Evolutionary conservation across 30 jellyfish, hydroid and myxozoan species (phyloP).

Genomic region (Turritopsis dohrnii): DNA sequence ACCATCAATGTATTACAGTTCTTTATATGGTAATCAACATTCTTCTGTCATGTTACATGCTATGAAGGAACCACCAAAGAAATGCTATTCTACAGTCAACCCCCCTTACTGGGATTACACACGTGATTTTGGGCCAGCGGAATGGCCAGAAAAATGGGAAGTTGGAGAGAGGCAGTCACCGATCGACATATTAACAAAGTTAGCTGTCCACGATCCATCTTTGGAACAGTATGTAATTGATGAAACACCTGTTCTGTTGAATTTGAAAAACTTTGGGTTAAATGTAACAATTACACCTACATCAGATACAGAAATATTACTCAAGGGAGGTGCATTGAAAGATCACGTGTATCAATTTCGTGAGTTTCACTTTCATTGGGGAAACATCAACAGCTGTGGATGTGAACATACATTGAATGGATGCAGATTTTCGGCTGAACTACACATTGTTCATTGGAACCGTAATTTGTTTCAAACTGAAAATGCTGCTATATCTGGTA

Average conservation of each 20-base stretch:
- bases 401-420: conserved; percentile 85
- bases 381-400: conserved; percentile 42
- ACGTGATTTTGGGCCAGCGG: conserved; percentile 23
- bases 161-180: conserved; percentile 25
- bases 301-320: neutral
- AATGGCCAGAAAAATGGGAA: conserved; percentile 26
- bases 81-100: neutral
- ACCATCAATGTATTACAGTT: neutral
- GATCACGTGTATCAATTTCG: conserved; percentile 42
- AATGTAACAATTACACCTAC: conserved; percentile 37
- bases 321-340: conserved; percentile 70
- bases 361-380: conserved; percentile 94
- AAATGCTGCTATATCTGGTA: conserved; percentile 42
- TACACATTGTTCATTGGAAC: conserved; percentile 83
- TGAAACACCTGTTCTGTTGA: neutral
- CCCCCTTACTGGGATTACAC: conserved; percentile 34
- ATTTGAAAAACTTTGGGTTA: conserved; percentile 51
- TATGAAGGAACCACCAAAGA: neutral
- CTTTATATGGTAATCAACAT: neutral
- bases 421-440: conserved; percentile 65
- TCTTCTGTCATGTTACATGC: neutral
- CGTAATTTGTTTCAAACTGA: conserved; percentile 37
- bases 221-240: neutral
- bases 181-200: conserved; percentile 15
- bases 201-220: conserved; percentile 11